A percentile compares a stretch with the other conserved stretches of the same genome.
Conservation (phyloP, 1,140 invertebrate species). For the Drosophila littoralis region DNA sequence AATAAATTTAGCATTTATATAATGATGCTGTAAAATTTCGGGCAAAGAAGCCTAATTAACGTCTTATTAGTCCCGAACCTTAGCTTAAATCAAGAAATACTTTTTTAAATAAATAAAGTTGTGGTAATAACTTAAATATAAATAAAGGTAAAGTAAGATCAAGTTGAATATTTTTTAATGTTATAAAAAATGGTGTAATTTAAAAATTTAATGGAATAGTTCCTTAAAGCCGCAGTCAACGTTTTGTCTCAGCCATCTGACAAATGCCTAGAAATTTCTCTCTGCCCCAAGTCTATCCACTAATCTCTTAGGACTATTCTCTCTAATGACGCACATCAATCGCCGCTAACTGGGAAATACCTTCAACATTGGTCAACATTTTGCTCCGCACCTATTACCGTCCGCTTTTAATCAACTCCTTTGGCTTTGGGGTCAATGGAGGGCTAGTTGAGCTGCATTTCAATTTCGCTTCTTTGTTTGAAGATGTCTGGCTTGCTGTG, state of each 20-base stretch:
- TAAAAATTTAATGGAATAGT: background rate
- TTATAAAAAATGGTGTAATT: too few species aligned
- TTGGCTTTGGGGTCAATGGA: constrained; percentile 6
- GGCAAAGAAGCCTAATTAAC: too few species aligned
- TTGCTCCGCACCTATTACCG: background rate
- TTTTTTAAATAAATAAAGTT: too few species aligned
- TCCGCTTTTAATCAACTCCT: constrained; percentile 13
- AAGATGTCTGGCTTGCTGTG: constrained; percentile 4
- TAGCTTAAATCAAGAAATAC: too few species aligned
- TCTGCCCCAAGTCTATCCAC: background rate
- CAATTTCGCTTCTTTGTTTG: constrained; percentile 20
- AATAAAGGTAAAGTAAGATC: too few species aligned
- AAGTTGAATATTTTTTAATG: too few species aligned
- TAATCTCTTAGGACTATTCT: background rate
- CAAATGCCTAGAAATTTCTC: background rate
- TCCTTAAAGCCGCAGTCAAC: too few species aligned
- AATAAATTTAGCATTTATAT: too few species aligned
- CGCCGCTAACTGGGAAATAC: constrained; percentile 4
- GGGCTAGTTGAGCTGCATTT: constrained; percentile 26
- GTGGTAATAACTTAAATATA: too few species aligned
- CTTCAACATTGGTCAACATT: background rate
- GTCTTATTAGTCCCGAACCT: too few species aligned
- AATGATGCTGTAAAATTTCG: too few species aligned
- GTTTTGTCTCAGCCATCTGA: background rate
- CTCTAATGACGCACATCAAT: constrained; percentile 19